A percentile compares a stretch with the other conserved stretches of the same genome.
Conservation (phyloP, 2,797 vertebrate genomes). For the Pelochelys cantorii region DNA sequence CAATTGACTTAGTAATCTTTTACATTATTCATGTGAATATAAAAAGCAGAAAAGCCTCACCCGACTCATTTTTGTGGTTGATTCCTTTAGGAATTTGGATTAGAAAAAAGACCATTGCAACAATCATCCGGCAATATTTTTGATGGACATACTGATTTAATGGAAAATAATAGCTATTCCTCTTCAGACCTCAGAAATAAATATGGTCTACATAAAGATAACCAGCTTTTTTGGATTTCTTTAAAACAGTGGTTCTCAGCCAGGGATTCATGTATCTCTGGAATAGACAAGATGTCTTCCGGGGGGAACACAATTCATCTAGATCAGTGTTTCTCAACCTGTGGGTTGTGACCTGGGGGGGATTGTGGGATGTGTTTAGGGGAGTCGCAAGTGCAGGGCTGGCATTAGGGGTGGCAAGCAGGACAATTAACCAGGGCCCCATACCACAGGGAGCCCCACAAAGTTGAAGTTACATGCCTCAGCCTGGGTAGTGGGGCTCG, state of each 20-base stretch:
- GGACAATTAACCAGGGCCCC: no score
- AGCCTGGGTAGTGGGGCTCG: no score
- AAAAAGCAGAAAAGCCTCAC: not conserved
- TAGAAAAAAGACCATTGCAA: not conserved
- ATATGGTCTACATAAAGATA: not conserved
- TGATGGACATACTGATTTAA: not conserved
- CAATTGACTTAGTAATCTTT: not conserved
- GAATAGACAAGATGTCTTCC: no score
- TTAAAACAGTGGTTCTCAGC: not conserved
- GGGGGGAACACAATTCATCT: no score
- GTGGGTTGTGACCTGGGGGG: no score
- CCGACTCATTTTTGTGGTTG: not conserved
- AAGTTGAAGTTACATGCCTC: no score
- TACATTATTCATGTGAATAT: not conserved
- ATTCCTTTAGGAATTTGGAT: not conserved
- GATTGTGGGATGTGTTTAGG: no score
- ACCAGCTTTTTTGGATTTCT: not conserved
- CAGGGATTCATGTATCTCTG: no score
- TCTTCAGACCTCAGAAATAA: not conserved
- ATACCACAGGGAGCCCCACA: no score
- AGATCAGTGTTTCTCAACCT: no score
- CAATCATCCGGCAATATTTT: not conserved
- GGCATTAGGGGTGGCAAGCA: no score
- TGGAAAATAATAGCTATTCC: not conserved
- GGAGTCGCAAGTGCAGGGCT: no score